Conservation (phyloP, 2,888 invertebrate genomes). For the Yponomeuta malinellus region DNA sequence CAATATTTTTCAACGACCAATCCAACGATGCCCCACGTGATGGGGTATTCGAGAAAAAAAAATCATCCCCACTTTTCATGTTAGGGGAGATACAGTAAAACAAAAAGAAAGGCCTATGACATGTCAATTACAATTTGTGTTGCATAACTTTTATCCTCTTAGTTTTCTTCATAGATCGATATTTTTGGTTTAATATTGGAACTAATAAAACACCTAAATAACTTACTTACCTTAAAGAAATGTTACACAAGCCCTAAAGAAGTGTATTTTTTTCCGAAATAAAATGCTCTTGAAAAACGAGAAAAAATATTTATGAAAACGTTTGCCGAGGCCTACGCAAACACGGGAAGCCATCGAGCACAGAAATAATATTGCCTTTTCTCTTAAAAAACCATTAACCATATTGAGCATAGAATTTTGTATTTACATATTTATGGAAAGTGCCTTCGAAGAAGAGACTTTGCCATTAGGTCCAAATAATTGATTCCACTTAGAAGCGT, state of each 20-base stretch:
- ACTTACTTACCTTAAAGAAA: no score
- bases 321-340: constrained; percentile 17
- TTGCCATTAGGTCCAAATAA: background rate
- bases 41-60: no score
- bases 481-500: background rate
- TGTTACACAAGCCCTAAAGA: background rate
- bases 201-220: no score
- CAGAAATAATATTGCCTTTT: constrained; percentile 31
- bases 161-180: no score
- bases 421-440: constrained; percentile 18
- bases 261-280: background rate
- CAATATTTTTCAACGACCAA: no score
- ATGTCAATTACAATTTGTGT: no score
- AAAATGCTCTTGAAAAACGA: constrained; percentile 4
- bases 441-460: background rate
- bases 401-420: constrained; percentile 19
- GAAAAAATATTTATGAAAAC: constrained; percentile 14
- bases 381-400: constrained; percentile 36
- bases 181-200: no score
- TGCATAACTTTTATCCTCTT: no score
- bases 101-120: no score
- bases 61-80: no score
- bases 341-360: constrained; percentile 22
- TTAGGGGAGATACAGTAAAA: no score
- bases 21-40: no score